Conservation (phyloP, 2,113 vertebrate genomes). For the Vulpes ferrilata region DNA sequence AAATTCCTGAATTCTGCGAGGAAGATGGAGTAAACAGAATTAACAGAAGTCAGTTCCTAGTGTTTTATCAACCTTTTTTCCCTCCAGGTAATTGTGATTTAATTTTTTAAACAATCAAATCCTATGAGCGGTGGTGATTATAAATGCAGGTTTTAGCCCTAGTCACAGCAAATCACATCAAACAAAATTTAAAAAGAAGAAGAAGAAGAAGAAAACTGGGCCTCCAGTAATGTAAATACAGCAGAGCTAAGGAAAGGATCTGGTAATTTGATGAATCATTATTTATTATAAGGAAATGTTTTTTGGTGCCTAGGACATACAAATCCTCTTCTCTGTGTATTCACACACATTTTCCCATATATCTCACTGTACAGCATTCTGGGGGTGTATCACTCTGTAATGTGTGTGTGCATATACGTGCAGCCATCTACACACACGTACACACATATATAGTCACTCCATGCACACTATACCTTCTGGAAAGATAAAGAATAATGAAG, state of each 20-base stretch:
- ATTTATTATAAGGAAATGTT: neutral
- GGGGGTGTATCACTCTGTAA: neutral
- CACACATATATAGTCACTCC: neutral
- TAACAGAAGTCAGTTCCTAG: neutral
- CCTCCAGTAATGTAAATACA: neutral
- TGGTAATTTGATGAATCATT: neutral
- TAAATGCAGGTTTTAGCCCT: neutral
- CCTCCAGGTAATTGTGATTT: neutral
- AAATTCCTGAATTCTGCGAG: neutral
- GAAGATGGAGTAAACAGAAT: neutral
- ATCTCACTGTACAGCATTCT: neutral
- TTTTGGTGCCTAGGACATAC: neutral
- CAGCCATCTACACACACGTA: neutral
- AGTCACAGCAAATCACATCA: neutral
- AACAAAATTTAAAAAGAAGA: neutral
- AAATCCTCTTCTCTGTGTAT: neutral
- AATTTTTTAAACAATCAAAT: neutral
- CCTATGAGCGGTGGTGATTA: neutral
- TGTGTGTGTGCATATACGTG: neutral
- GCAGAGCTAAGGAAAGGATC: neutral
- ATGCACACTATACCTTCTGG: neutral
- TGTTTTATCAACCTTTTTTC: neutral
- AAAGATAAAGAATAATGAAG: neutral
- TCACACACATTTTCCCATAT: neutral
- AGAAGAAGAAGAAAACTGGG: neutral